Base-by-base conservation (phyloP, 2,797 vertebrate genomes). In the Helarctos malayanus region DNA sequence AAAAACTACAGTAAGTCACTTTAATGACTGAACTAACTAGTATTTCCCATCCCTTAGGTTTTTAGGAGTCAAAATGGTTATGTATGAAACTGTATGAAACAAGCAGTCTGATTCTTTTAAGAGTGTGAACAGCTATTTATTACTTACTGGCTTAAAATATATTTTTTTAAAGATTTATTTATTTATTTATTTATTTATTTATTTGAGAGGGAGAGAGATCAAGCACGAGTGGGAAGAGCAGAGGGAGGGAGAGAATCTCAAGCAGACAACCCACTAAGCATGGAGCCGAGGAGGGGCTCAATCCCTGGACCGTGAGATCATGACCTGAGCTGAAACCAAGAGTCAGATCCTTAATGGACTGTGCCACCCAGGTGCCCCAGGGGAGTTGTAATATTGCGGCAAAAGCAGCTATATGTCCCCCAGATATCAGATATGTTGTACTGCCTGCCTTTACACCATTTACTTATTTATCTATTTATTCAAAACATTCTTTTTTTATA, bases 401-500 rank as follows among this genome's bases (percentile, higher is more conserved):
- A 41, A 95, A 88, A 45, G 56, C 27, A 71, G 54, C 25, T 59
- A 59, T 79, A 35, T 79, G 19, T 29, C 25, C 18, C 16, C 23
- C 59, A 94, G 23, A 32, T 57, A 75, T 52, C 57, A 68, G 16
- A 59, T 45, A 89, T 25, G n/a, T 18, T 82, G 35, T 86, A 63
- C 61, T 49, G n/a, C 76, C 49, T 65, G 49, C 41, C 61, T 95
- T 84, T 71, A 61, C 23, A 78, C 2, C 12, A 75, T 45, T 73
- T 73, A n/a, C 45, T 38, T 18, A 35, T n/a, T 12, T 57, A 35
- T n/a, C 8, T 57, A 12, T 61, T 12, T 35, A 45, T 59, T 80
- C 56, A 87, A 96, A 91, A 80, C 47, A 84, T 45, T 93, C 27
- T 57, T 76, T 69, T 71, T 96, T 38, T 16, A 81, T 63, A n/a